phyloP scores from a whole-genome alignment of 2,113 vertebrate genomes.

The Agelaius tricolor region DNA sequence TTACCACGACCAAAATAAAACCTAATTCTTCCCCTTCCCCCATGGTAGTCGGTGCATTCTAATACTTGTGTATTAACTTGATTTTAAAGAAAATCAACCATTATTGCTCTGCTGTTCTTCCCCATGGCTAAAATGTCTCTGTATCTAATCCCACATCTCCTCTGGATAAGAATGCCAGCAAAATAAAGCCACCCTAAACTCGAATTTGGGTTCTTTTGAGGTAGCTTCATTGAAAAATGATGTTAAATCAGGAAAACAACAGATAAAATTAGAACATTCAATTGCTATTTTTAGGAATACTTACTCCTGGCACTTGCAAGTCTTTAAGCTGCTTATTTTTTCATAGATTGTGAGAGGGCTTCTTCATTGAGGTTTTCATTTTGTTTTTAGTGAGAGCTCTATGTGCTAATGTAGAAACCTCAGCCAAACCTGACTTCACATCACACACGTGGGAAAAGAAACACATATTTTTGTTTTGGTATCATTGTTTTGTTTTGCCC shows the following conservation, averaged over 20 bases:
- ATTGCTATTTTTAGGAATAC: neutral
- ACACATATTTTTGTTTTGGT: neutral
- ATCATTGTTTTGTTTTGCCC: neutral
- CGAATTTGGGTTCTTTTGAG: neutral
- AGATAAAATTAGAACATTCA: neutral
- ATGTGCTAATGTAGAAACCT: neutral
- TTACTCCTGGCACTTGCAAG: neutral
- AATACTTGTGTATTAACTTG: neutral
- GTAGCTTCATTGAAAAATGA: neutral
- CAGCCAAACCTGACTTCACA: neutral
- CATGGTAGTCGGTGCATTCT: neutral
- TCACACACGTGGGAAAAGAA: neutral
- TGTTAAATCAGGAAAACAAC: neutral
- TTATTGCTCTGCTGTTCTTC: neutral
- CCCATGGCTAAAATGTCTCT: neutral
- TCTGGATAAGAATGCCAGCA: neutral
- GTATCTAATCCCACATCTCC: neutral
- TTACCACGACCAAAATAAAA: neutral
- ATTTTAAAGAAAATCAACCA: neutral
- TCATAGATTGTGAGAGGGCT: neutral
- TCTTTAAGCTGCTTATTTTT: constrained; percentile 32
- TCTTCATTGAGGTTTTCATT: neutral
- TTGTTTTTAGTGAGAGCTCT: neutral
- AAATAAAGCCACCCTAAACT: neutral
- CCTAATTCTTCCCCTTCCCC: neutral